Conservation (phyloP, 2,113 vertebrate genomes). For the Formicarius rufipectus region DNA sequence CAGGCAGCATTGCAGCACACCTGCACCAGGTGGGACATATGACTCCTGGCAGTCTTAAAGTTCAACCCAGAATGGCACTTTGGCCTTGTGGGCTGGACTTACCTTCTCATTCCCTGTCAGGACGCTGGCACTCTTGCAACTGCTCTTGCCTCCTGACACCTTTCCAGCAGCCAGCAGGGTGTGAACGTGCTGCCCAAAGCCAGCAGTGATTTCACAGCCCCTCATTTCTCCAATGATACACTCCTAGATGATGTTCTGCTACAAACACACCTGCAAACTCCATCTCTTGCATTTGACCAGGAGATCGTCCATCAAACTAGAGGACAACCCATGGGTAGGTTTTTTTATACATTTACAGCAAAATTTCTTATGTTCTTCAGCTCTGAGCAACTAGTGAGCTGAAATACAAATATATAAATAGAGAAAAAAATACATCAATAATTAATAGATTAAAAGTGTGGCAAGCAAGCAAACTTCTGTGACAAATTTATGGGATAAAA, state of each 20-base stretch:
- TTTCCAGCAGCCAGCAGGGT: accelerated
- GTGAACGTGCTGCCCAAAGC: background rate
- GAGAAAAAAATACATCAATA: background rate
- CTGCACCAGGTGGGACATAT: accelerated
- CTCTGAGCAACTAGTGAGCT: background rate
- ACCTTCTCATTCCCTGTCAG: accelerated
- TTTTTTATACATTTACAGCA: background rate
- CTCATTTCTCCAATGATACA: background rate
- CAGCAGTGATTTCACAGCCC: accelerated
- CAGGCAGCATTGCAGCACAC: background rate
- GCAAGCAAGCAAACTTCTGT: background rate
- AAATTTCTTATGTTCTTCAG: background rate
- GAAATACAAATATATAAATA: background rate
- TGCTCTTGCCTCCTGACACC: background rate
- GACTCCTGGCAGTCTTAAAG: background rate
- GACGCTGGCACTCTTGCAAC: background rate
- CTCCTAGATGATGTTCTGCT: background rate
- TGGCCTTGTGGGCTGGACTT: background rate
- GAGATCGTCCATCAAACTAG: background rate
- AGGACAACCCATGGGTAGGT: background rate
- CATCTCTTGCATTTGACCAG: accelerated
- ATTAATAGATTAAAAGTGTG: background rate
- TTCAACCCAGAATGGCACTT: background rate
- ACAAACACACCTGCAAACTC: background rate
- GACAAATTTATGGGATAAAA: background rate